These are phyloP conservation scores for Morpho helenor DNA, from an alignment of 2,888 invertebrate genomes.

Conservation along the genomic window DNA sequence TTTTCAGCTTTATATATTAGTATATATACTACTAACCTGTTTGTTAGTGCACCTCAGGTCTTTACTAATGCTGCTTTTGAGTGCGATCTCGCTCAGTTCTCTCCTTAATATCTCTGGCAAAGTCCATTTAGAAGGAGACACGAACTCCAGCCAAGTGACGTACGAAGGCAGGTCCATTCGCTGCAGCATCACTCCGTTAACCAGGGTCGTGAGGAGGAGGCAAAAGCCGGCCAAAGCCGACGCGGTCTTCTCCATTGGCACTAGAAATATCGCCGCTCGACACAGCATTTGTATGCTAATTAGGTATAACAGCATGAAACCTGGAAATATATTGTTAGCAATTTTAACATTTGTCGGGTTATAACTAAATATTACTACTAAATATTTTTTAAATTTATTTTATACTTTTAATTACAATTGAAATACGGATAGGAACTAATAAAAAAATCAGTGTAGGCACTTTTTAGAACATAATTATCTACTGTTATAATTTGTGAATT, in stretches of 20 bases:
- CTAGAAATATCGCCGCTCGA: constrained; percentile 82
- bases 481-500: not conserved
- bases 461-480: no score
- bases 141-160: constrained; percentile 82
- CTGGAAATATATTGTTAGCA: constrained; percentile 52
- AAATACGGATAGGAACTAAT: no score
- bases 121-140: constrained; percentile 87
- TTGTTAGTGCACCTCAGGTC: constrained; percentile 83
- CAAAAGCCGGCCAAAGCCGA: constrained; percentile 80
- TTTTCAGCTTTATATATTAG: no score
- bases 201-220: constrained; percentile 80
- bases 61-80: constrained; percentile 73
- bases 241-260: constrained; percentile 82
- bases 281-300: constrained; percentile 84
- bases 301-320: constrained; percentile 85
- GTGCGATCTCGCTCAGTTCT: constrained; percentile 83
- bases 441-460: no score
- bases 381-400: no score
- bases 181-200: constrained; percentile 85
- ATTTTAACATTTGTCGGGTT: no score
- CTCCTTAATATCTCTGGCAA: constrained; percentile 82
- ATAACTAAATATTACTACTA: no score
- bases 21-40: constrained; percentile 76
- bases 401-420: no score
- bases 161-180: constrained; percentile 82